Evolutionary conservation across 1,140 invertebrate genomes (phyloP), one percentile per base, ranked within the genome.

Genomic region (Acromyrmex echinatior): DNA sequence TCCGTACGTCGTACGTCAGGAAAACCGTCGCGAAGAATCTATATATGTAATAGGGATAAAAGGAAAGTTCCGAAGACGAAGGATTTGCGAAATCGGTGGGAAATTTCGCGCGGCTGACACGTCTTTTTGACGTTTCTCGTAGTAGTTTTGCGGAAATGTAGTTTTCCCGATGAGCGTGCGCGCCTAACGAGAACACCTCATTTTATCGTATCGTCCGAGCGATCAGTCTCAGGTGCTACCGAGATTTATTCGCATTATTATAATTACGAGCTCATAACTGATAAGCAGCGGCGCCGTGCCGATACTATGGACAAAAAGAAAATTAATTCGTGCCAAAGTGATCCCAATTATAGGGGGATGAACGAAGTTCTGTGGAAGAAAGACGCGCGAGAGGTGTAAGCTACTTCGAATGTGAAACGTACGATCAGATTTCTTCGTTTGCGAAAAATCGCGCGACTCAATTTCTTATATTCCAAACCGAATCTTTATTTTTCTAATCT

Each of bases 281-380:
- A 86, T 87, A 92, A 91, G 90, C 92, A 90, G 87, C 91, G 88
- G 80, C 90, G 86, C 92, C 87, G 86, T 93, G 91, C 91, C 91
- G 92, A 86, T 63, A 90, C 89, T 92, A 65, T 56, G 60, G 68
- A 49, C 21, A 70, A 68, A 49, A 58, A 58, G 31, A 81, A 49
- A 76, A 88, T 68, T 84, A 82, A 88, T 79, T 88, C 87, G 91
- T 93, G 90, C 92, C 92, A 93, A 92, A 91, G 25, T 31, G 74
- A 65, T 39, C 68, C 56, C 21, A 18, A 58, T 28, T 70, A 49
- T 21, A 45, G n/a, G 12, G 56, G 60, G 14, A 82, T 45, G 66
- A 80, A 68, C 45, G 53, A 60, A 63, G 80, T 84, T 84, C 58
- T 84, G 31, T 49, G 70, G n/a, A 39, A 62, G 21, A 9, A 58